Percentiles rank a stretch among this genome's conserved stretches.
Conservation (phyloP, 2,888 invertebrate species). For the Coelinius sp. region DNA sequence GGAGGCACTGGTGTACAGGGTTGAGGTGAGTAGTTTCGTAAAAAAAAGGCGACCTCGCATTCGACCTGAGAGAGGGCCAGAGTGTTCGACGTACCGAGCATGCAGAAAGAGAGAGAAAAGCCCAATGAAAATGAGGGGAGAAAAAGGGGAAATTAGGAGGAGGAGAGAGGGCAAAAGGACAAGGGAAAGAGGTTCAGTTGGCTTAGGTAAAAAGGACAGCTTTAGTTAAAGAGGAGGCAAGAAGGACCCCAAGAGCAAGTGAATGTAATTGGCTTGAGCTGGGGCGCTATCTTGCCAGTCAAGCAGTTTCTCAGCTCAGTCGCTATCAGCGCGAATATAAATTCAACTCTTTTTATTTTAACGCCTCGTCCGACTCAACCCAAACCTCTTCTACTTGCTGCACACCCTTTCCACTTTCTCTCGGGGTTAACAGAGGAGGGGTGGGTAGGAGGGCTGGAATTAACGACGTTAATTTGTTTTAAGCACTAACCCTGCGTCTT, state of each 20-base stretch:
- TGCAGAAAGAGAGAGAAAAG: slow-evolving; percentile 10
- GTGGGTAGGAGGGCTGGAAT: slow-evolving; percentile 46
- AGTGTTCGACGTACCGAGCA: background rate
- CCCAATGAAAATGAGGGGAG: slow-evolving; percentile 1
- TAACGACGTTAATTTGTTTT: slow-evolving; percentile 64
- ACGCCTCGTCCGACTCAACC: slow-evolving; percentile 44
- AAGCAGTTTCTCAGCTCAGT: slow-evolving; percentile 65
- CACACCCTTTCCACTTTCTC: slow-evolving; percentile 34
- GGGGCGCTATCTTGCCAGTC: slow-evolving; percentile 64
- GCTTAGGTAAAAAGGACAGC: slow-evolving; percentile 51
- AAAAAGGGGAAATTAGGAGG: background rate
- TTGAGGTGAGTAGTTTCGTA: slow-evolving; percentile 1
- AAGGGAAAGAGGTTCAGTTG: slow-evolving; percentile 30
- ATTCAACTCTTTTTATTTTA: slow-evolving; percentile 62
- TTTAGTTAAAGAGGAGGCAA: slow-evolving; percentile 50
- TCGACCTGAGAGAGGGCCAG: background rate
- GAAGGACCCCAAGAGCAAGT: slow-evolving; percentile 59
- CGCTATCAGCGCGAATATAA: slow-evolving; percentile 68
- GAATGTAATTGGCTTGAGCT: slow-evolving; percentile 68
- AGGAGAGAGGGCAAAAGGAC: background rate
- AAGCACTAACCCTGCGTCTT: slow-evolving; percentile 46
- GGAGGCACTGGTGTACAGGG: background rate
- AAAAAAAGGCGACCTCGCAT: slow-evolving; percentile 14
- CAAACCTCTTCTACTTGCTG: slow-evolving; percentile 27
- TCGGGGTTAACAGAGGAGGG: slow-evolving; percentile 36